Evolutionary conservation across 2,888 invertebrate genomes (phyloP).

Genomic region (Drosophila dives): DNA sequence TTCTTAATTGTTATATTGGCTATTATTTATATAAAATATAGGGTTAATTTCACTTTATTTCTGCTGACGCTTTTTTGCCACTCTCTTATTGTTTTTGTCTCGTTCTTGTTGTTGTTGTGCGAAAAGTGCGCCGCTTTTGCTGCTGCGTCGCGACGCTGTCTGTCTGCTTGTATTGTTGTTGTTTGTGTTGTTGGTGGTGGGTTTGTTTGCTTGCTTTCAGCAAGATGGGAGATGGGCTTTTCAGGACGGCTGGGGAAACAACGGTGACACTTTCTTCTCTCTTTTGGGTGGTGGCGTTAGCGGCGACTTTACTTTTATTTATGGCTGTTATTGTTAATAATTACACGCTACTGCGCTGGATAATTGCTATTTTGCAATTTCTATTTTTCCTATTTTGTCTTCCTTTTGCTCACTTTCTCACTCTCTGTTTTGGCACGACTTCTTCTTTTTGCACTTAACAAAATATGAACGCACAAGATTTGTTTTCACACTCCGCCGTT

Average conservation of each 20-base stretch:
- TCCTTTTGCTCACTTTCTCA: conserved; percentile 27
- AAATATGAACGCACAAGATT: conserved; percentile 49
- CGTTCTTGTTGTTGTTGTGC: conserved; percentile 63
- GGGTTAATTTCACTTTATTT: conserved; percentile 72
- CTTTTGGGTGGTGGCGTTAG: conserved; percentile 56
- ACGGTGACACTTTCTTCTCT: conserved; percentile 56
- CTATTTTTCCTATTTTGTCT: conserved; percentile 45
- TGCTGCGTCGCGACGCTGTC: conserved; percentile 35
- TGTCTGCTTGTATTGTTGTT: conserved; percentile 23
- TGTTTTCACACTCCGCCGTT: conserved; percentile 50
- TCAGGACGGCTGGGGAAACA: conserved; percentile 14
- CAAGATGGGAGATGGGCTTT: conserved; percentile 14
- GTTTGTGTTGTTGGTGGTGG: conserved; percentile 48
- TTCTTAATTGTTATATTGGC: conserved; percentile 49
- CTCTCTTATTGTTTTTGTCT: conserved; percentile 65
- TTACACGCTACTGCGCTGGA: conserved; percentile 54
- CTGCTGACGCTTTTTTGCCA: conserved; percentile 55
- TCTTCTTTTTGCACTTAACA: conserved; percentile 55
- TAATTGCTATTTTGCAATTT: conserved; percentile 62
- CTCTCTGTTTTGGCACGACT: conserved; percentile 56
- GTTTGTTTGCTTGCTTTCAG: conserved; percentile 43
- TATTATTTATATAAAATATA: conserved; percentile 72
- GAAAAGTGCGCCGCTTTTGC: conserved; percentile 47
- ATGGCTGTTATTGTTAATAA: conserved; percentile 57
- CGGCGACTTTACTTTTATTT: conserved; percentile 54